Percentiles rank a stretch among this genome's conserved stretches.
Evolutionary conservation across 2,113 vertebrate genomes (phyloP).

Genomic region (Nanorana parkeri): DNA sequence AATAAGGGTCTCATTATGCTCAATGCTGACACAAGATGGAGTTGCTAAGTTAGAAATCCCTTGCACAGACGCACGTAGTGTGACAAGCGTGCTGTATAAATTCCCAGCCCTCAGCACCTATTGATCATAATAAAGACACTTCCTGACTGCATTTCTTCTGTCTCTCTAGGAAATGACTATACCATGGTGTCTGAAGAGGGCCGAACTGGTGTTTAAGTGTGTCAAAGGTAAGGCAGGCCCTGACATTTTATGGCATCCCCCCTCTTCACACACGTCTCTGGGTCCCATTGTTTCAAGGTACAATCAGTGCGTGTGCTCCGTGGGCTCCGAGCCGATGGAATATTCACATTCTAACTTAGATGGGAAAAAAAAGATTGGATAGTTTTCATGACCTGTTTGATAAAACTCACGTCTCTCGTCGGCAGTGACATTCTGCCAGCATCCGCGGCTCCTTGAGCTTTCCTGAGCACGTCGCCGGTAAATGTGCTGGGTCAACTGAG

Average conservation of each 20-base stretch:
- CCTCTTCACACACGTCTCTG: conserved; percentile 22
- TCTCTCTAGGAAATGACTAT: conserved; percentile 83
- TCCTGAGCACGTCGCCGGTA: not conserved
- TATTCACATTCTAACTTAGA: conserved; percentile 1
- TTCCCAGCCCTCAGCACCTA: conserved; percentile 26
- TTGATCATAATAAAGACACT: conserved; percentile 27
- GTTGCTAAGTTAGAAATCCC: not conserved
- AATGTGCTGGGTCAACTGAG: not conserved
- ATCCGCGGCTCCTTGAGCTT: not conserved
- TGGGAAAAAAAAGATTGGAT: not conserved
- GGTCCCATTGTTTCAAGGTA: conserved; percentile 15
- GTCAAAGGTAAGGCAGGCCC: conserved; percentile 84
- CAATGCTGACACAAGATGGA: not conserved
- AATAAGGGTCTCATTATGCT: no score
- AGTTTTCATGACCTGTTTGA: not conserved
- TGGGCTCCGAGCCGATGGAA: no score
- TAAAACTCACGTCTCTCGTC: conserved; percentile 1
- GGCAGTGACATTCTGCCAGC: not conserved
- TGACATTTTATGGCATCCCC: conserved; percentile 4
- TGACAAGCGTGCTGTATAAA: not conserved
- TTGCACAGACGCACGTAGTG: conserved; percentile 9
- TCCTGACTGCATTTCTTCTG: conserved; percentile 44
- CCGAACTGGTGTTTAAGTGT: conserved; percentile 91
- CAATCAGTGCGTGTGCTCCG: conserved; percentile 16
- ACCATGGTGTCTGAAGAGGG: conserved; percentile 81